phyloP scores from a whole-genome alignment of 2,888 invertebrate species.

The Pocota personata region DNA sequence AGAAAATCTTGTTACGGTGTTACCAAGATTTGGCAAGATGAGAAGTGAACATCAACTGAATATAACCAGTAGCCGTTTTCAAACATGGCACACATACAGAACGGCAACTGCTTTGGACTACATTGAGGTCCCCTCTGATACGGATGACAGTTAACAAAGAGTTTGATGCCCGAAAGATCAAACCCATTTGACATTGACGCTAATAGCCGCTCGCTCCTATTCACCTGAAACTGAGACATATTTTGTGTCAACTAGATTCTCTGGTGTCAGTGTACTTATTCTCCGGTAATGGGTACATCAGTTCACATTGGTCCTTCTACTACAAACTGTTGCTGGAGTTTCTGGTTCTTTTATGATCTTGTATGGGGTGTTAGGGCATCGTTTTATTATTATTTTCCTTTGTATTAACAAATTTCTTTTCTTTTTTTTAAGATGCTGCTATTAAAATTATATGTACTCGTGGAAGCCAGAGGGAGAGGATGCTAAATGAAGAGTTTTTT shows the following conservation, averaged over 20 bases:
- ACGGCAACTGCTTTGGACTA: slow-evolving; percentile 51
- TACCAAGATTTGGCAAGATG: slow-evolving; percentile 68
- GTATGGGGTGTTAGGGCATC: slow-evolving; percentile 22
- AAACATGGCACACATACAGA: not conserved
- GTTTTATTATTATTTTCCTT: not conserved
- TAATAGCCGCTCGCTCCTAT: slow-evolving; percentile 46
- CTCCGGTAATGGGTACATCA: slow-evolving; percentile 23
- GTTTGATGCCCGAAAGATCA: slow-evolving; percentile 65
- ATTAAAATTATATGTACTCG: too few species aligned
- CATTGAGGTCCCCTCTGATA: slow-evolving; percentile 37
- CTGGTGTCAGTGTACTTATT: slow-evolving; percentile 25
- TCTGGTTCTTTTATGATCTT: slow-evolving; percentile 30
- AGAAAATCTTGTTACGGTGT: slow-evolving; percentile 47
- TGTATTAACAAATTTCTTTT: not conserved
- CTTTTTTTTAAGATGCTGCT: not conserved
- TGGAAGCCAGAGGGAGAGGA: too few species aligned
- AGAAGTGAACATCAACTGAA: slow-evolving; percentile 31
- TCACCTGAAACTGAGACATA: slow-evolving; percentile 42
- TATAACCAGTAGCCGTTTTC: slow-evolving; percentile 14
- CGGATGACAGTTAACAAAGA: slow-evolving; percentile 57
- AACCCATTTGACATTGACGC: slow-evolving; percentile 52
- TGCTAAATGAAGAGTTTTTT: too few species aligned
- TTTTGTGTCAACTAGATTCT: slow-evolving; percentile 22
- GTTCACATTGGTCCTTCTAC: slow-evolving; percentile 37
- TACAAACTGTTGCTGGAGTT: not conserved